A percentile compares a stretch with the other conserved stretches of the same genome.
Conservation (phyloP, 2,797 vertebrate species). For the Leuciscus waleckii region DNA sequence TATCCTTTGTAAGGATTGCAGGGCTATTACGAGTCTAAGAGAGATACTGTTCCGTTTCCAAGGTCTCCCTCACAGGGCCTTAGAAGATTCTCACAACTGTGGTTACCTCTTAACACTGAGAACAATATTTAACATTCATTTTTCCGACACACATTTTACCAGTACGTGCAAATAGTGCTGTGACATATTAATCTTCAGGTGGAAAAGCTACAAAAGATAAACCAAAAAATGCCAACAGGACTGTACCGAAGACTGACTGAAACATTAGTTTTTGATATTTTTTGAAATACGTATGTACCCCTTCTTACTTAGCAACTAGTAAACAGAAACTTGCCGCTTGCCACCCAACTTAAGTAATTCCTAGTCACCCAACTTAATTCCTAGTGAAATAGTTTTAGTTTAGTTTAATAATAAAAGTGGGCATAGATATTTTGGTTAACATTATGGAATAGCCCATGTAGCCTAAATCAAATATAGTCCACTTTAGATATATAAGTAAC, state of each 20-base stretch:
- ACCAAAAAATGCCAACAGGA: neutral
- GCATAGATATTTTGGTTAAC: neutral
- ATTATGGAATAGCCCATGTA: neutral
- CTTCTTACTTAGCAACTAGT: neutral
- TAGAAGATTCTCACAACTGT: neutral
- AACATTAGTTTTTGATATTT: neutral
- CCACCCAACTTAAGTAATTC: neutral
- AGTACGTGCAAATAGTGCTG: neutral
- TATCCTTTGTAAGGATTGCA: slow-evolving; percentile 63
- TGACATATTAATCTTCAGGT: neutral
- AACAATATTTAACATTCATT: neutral
- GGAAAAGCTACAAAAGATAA: neutral
- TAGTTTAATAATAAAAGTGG: neutral
- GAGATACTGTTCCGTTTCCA: neutral
- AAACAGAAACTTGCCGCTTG: neutral
- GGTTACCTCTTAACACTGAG: neutral
- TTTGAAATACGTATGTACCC: neutral
- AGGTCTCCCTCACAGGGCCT: slow-evolving; percentile 5
- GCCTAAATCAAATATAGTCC: too few relatives aligned
- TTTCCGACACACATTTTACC: neutral
- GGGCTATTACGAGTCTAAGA: slow-evolving; percentile 13
- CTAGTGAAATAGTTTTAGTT: neutral
- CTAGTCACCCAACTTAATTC: neutral
- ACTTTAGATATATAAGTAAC: too few relatives aligned
- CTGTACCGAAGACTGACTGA: neutral